These are phyloP conservation scores for Lontra canadensis DNA, from an alignment of 2,113 vertebrate genomes.

Conservation along the genomic window DNA sequence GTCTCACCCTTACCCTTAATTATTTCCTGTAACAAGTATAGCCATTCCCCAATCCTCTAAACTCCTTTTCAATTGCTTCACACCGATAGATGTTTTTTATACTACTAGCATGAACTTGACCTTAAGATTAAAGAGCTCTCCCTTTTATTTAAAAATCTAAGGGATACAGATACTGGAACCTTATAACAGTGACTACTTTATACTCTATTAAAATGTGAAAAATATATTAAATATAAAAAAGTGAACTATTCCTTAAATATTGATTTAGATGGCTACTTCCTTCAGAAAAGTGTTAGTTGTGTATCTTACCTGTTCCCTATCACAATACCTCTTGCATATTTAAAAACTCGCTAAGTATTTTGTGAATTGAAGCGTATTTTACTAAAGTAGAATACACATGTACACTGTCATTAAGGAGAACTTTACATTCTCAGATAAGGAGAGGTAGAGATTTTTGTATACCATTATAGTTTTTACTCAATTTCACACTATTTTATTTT, in stretches of 20 bases:
- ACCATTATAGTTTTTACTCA: background rate
- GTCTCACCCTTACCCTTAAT: conserved; percentile 26
- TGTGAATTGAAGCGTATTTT: background rate
- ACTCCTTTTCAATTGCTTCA: conserved; percentile 50
- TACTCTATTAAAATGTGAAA: background rate
- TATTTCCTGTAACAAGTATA: conserved; percentile 29
- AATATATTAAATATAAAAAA: background rate
- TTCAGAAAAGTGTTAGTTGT: background rate
- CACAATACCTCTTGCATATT: background rate
- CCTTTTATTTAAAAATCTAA: background rate
- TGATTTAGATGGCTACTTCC: background rate
- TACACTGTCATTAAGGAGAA: background rate
- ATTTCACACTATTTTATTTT: background rate
- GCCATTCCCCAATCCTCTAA: conserved; percentile 26
- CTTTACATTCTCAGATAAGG: background rate
- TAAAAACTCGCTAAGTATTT: background rate
- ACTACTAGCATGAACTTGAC: background rate
- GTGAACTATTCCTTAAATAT: background rate
- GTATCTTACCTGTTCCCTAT: background rate
- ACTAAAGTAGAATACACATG: background rate
- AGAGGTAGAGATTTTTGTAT: background rate
- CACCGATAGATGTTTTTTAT: background rate
- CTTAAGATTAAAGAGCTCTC: conserved; percentile 43
- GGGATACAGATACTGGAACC: background rate
- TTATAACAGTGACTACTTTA: background rate